phyloP scores from a whole-genome alignment of 2,888 invertebrate genomes.

The Microchrysa polita region DNA sequence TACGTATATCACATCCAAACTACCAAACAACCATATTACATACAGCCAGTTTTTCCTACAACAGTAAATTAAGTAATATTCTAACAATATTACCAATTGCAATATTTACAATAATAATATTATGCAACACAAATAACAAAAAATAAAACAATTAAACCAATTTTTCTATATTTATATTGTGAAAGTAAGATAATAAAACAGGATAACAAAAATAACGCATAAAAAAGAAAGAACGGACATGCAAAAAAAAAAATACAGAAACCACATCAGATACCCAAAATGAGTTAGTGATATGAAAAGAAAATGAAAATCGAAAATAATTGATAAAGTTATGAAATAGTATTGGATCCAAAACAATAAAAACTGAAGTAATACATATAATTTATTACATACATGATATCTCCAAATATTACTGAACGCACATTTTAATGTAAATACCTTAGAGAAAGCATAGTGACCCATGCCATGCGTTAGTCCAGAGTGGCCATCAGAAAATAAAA shows the following conservation, averaged over 20 bases:
- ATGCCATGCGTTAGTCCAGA: no score
- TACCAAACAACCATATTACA: not conserved
- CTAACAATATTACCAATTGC: constrained; percentile 27
- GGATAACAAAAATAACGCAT: no score
- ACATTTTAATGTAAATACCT: no score
- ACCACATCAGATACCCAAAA: constrained; percentile 21
- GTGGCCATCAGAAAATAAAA: no score
- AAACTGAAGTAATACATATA: no score
- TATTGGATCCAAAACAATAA: no score
- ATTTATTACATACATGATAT: constrained; percentile 22
- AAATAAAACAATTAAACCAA: constrained; percentile 12
- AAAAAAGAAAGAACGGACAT: no score
- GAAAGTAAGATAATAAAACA: not conserved
- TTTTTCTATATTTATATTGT: constrained; percentile 45
- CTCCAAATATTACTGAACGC: constrained; percentile 16
- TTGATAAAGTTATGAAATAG: no score
- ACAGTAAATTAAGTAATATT: constrained; percentile 9
- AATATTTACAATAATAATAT: constrained; percentile 20
- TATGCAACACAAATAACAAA: not conserved
- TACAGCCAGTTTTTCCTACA: constrained; percentile 33
- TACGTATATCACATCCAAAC: not conserved
- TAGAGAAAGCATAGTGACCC: no score
- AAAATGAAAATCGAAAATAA: no score
- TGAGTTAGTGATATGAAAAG: constrained; percentile 27
- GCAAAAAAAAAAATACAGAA: not conserved